Evolutionary conservation across 1,140 invertebrate species (phyloP).

Genomic region (Eupeodes corollae): DNA sequence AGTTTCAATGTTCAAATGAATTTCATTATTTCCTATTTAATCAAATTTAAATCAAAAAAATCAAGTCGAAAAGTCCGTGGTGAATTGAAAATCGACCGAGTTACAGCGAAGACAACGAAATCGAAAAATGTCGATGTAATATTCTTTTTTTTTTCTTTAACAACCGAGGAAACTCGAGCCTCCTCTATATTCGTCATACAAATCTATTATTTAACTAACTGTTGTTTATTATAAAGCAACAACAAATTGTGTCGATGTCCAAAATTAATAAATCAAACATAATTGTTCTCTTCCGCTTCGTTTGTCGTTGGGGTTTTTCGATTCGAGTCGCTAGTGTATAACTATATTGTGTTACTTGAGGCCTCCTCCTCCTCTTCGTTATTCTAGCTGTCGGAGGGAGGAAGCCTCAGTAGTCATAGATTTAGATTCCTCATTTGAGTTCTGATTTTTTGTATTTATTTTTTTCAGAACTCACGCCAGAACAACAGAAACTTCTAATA

Average conservation of each 20-base stretch:
- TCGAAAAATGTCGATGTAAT: too few species aligned
- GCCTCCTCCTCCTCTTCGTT: constrained; percentile 4
- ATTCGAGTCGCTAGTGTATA: constrained; percentile 1
- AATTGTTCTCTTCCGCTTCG: background rate
- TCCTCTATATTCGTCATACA: too few species aligned
- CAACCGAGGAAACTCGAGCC: too few species aligned
- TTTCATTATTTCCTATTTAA: background rate
- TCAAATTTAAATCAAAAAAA: background rate
- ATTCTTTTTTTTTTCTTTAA: too few species aligned
- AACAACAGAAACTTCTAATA: constrained; percentile 80
- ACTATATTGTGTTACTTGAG: constrained; percentile 9
- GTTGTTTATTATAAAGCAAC: too few species aligned
- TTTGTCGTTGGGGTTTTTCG: background rate
- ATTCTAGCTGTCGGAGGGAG: constrained; percentile 5
- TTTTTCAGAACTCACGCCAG: constrained; percentile 78
- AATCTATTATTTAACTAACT: too few species aligned
- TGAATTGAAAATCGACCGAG: background rate
- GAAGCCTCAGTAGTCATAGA: too few species aligned
- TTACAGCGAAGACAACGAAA: too few species aligned
- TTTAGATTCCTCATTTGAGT: constrained; percentile 74
- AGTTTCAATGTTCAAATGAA: background rate
- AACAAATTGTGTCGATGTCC: too few species aligned
- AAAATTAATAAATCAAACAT: background rate
- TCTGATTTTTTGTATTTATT: constrained; percentile 47
- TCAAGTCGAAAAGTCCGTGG: constrained; percentile 5